Conservation (phyloP, 2,888 invertebrate species). For the Drosophila pegasa region DNA sequence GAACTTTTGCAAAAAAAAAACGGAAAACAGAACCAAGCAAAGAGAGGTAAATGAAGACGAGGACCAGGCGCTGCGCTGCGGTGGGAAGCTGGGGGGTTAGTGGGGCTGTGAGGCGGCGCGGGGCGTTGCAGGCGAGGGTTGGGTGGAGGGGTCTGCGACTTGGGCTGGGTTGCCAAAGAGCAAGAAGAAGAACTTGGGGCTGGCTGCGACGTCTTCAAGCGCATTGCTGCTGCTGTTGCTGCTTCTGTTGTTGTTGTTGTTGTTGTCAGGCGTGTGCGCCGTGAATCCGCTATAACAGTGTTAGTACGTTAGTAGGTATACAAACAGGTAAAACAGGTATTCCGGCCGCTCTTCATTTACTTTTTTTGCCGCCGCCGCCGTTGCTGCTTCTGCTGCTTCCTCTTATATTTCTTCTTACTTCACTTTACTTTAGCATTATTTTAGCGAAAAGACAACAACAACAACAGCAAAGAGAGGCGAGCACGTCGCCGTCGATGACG, state of each 20-base stretch:
- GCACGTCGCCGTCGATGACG: slow-evolving; percentile 63
- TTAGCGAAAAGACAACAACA: slow-evolving; percentile 64
- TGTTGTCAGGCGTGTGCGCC: slow-evolving; percentile 72
- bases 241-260: slow-evolving; percentile 40
- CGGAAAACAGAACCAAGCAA: slow-evolving; percentile 1
- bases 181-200: slow-evolving; percentile 13
- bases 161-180: slow-evolving; percentile 28
- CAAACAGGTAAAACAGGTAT: slow-evolving; percentile 85
- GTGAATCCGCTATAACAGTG: slow-evolving; percentile 84
- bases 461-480: slow-evolving; percentile 34
- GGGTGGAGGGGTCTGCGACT: slow-evolving; percentile 17
- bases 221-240: slow-evolving; percentile 40
- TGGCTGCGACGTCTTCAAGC: slow-evolving; percentile 53
- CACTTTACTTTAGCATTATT: slow-evolving; percentile 79
- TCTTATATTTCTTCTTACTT: slow-evolving; percentile 65
- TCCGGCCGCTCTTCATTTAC: slow-evolving; percentile 73
- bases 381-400: slow-evolving; percentile 38
- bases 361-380: slow-evolving; percentile 30
- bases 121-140: background rate
- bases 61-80: slow-evolving; percentile 20
- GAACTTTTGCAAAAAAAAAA: slow-evolving; percentile 31
- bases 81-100: slow-evolving; percentile 17
- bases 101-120: background rate
- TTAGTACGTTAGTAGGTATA: slow-evolving; percentile 85
- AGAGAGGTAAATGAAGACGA: slow-evolving; percentile 1